Conservation (phyloP, 1,140 invertebrate species). For the Semibalanus balanoides region DNA sequence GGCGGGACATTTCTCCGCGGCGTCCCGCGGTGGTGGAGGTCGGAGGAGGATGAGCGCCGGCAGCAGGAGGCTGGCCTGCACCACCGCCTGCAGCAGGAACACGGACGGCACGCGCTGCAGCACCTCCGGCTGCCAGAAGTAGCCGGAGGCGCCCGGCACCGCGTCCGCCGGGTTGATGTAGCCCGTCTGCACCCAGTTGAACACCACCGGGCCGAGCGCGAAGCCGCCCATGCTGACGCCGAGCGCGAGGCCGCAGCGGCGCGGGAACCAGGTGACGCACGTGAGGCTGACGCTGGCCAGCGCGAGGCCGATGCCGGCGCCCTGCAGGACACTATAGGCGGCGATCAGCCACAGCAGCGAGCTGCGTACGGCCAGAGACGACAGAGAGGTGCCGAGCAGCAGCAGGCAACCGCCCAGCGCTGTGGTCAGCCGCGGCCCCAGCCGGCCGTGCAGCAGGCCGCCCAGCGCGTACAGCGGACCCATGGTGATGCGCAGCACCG, state of each 20-base stretch:
- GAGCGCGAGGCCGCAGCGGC: conserved; percentile 31
- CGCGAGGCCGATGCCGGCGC: neutral
- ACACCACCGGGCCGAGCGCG: conserved; percentile 31
- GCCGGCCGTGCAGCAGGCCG: conserved; percentile 25
- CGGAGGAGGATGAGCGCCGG: neutral
- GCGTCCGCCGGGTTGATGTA: conserved; percentile 32
- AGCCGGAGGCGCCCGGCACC: conserved; percentile 21
- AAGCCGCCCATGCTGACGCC: conserved; percentile 33
- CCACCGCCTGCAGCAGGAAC: conserved; percentile 28
- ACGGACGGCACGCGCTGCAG: conserved; percentile 28
- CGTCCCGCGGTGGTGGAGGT: neutral
- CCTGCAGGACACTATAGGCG: neutral
- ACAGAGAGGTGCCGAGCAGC: neutral
- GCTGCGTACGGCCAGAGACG: neutral
- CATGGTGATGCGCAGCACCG: neutral
- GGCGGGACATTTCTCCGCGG: too few species aligned
- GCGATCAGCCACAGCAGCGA: neutral
- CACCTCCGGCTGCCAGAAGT: conserved; percentile 27
- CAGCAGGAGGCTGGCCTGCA: conserved; percentile 5
- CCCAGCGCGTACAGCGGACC: conserved; percentile 21
- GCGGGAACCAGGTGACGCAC: conserved; percentile 28
- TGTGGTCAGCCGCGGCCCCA: conserved; percentile 25
- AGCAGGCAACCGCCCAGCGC: neutral
- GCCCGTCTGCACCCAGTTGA: conserved; percentile 31
- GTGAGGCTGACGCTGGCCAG: neutral